Evolutionary conservation across 2,797 vertebrate genomes (phyloP).

Genomic region (Gobionotothen gibberifrons): DNA sequence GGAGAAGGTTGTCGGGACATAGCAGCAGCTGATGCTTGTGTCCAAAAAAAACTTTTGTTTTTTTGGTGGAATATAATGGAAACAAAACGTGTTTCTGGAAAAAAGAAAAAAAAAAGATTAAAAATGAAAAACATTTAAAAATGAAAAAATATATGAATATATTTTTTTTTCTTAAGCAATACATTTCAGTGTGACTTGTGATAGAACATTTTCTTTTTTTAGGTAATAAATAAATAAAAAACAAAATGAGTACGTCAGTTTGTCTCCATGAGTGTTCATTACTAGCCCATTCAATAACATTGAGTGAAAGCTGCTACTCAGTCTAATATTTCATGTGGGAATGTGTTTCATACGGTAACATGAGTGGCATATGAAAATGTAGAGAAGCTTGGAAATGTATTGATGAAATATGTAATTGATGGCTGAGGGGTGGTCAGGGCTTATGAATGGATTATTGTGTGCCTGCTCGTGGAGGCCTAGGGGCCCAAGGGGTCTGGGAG

Average conservation of each 20-base stretch:
- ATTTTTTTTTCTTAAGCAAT: constrained; percentile 92
- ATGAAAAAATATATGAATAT: constrained; percentile 85
- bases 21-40: constrained; percentile 75
- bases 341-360: constrained; percentile 56
- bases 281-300: constrained; percentile 33
- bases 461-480: too few relatives aligned
- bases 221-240: constrained; percentile 90
- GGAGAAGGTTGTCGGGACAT: constrained; percentile 75
- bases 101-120: constrained; percentile 43
- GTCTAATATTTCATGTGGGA: constrained; percentile 55
- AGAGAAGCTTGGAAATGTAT: constrained; percentile 33
- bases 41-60: constrained; percentile 59
- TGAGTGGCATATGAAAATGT: constrained; percentile 29
- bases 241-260: constrained; percentile 70
- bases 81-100: constrained; percentile 77
- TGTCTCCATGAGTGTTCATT: constrained; percentile 66
- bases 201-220: constrained; percentile 91
- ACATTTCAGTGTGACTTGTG: constrained; percentile 93
- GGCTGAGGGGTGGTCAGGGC: background rate
- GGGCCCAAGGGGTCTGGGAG: background rate
- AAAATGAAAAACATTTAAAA: constrained; percentile 56
- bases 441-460: background rate
- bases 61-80: constrained; percentile 87
- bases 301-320: constrained; percentile 44
- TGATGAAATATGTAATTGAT: constrained; percentile 57